Evolutionary conservation across 2,113 vertebrate genomes (phyloP).

Genomic region (Anthoscopus minutus): DNA sequence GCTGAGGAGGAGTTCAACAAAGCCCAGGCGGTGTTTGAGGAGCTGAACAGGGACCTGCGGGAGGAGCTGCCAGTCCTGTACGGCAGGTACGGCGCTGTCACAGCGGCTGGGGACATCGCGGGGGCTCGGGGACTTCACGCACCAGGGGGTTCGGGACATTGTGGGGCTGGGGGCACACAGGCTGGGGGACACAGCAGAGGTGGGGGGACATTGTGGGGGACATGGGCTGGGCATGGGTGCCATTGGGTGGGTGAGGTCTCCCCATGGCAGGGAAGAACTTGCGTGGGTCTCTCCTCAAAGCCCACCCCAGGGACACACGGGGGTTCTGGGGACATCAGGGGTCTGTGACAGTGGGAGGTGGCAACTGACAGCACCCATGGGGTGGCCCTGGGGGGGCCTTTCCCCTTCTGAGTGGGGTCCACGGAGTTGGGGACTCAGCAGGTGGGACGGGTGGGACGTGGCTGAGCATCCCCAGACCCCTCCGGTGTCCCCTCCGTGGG

Average conservation of each 20-base stretch:
- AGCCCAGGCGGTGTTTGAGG: conserved; percentile 82
- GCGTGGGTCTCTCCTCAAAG: not conserved
- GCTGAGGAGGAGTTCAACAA: conserved; percentile 85
- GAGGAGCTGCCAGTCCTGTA: conserved; percentile 84
- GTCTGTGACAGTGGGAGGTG: not conserved
- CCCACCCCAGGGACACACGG: not conserved
- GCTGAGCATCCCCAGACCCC: not conserved
- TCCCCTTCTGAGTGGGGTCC: not conserved
- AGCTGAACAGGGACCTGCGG: conserved; percentile 84
- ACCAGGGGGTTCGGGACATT: no score
- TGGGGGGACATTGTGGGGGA: not conserved
- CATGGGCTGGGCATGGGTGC: not conserved
- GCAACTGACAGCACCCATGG: not conserved
- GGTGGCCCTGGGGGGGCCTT: not conserved
- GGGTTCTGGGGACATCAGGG: not conserved
- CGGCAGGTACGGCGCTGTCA: conserved; percentile 71
- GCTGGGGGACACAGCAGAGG: not conserved
- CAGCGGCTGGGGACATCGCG: accelerated
- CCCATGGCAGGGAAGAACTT: no score
- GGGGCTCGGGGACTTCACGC: not conserved
- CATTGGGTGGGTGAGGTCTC: not conserved
- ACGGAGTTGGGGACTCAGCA: not conserved
- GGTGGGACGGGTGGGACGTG: not conserved
- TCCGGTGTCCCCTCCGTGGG: not conserved
- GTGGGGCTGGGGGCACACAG: not conserved